Conservation (phyloP, 1,140 invertebrate genomes). For the Tetraneura akinire region DNA sequence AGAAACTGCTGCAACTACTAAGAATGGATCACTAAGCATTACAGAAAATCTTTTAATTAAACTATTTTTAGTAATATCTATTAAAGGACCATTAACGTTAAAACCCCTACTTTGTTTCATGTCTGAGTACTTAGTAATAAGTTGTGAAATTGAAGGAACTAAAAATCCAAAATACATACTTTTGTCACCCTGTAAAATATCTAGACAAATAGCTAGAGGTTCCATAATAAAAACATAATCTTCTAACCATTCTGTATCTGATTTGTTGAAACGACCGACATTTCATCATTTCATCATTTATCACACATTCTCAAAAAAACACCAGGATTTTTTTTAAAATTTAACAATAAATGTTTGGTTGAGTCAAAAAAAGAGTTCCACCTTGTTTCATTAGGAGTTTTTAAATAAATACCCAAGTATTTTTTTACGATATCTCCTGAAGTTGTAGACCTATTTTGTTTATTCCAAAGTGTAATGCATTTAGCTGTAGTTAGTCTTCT, state of each 20-base stretch:
- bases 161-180: slow-evolving; percentile 29
- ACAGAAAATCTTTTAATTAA: background rate
- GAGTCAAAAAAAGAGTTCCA: slow-evolving; percentile 22
- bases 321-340: slow-evolving; percentile 1
- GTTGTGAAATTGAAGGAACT: slow-evolving; percentile 19
- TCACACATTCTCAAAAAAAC: background rate
- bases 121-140: slow-evolving; percentile 3
- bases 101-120: background rate
- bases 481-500: background rate
- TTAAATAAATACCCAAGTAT: background rate
- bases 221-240: too few species aligned
- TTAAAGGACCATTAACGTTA: background rate
- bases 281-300: background rate
- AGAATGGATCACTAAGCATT: slow-evolving; percentile 10
- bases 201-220: background rate
- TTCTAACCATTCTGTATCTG: too few species aligned
- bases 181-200: slow-evolving; percentile 27
- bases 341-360: slow-evolving; percentile 10
- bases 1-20: slow-evolving; percentile 18
- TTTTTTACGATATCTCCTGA: slow-evolving; percentile 21
- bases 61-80: slow-evolving; percentile 1
- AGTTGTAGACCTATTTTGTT: background rate
- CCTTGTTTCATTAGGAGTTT: slow-evolving; percentile 20
- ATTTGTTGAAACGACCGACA: too few species aligned
- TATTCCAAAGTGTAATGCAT: slow-evolving; percentile 11